phyloP scores from a whole-genome alignment of 2,113 vertebrate species.

The Crotophaga sulcirostris region DNA sequence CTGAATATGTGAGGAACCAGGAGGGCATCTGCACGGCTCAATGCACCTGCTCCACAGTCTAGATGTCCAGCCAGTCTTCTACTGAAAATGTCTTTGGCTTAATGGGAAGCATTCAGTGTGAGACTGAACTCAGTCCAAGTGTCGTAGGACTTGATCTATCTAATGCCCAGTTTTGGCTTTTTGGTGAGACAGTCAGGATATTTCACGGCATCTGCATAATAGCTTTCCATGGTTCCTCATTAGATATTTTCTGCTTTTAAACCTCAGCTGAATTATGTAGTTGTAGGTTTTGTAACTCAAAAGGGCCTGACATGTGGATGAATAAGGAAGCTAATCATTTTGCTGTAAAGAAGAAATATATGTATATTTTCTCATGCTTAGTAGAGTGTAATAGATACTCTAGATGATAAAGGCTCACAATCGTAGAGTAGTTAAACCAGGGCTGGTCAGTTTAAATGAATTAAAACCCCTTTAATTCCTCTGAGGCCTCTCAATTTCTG shows the following conservation, averaged over 20 bases:
- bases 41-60: neutral
- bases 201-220: neutral
- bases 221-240: neutral
- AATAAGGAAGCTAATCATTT: slow-evolving; percentile 1
- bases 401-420: slow-evolving; percentile 20
- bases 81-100: neutral
- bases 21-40: neutral
- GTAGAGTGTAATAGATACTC: slow-evolving; percentile 6
- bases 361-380: slow-evolving; percentile 17
- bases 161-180: neutral
- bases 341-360: slow-evolving; percentile 32
- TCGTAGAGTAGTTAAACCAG: slow-evolving; percentile 3
- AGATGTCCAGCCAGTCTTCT: neutral
- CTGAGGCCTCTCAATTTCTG: slow-evolving; percentile 27
- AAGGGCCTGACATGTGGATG: slow-evolving; percentile 1
- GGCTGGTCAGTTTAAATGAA: slow-evolving; percentile 47
- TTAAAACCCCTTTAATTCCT: slow-evolving; percentile 53
- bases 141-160: neutral
- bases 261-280: neutral
- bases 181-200: neutral
- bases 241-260: slow-evolving; percentile 9
- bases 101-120: neutral
- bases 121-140: neutral
- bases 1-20: rapidly evolving
- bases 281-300: neutral